Evolutionary conservation across 2,888 invertebrate species (phyloP).

Genomic region (Cenopis cana): DNA sequence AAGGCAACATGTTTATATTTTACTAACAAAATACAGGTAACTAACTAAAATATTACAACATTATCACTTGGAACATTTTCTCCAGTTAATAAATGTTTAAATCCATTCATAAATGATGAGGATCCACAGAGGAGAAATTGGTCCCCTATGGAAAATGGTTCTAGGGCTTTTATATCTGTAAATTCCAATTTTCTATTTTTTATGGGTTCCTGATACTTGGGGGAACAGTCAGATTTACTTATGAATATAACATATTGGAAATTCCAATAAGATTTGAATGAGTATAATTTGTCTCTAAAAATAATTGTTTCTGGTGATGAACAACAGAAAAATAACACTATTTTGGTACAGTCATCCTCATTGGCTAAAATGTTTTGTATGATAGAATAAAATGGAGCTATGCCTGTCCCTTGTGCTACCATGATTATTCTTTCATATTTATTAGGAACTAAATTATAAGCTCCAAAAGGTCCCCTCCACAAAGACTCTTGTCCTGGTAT

Average conservation of each 20-base stretch:
- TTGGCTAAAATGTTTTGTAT: constrained; percentile 86
- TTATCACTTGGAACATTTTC: constrained; percentile 59
- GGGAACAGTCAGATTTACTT: constrained; percentile 50
- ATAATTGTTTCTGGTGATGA: constrained; percentile 83
- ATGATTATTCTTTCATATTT: constrained; percentile 71
- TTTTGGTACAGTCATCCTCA: constrained; percentile 87
- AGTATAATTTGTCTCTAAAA: constrained; percentile 86
- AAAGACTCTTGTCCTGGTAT: constrained; percentile 79
- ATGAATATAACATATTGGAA: constrained; percentile 88
- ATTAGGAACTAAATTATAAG: constrained; percentile 77
- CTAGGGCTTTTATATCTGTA: constrained; percentile 64
- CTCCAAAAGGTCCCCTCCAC: constrained; percentile 91
- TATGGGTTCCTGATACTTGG: constrained; percentile 84
- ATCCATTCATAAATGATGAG: constrained; percentile 80
- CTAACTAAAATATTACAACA: constrained; percentile 68
- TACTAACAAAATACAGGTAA: background rate
- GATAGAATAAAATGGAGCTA: constrained; percentile 88
- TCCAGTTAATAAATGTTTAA: constrained; percentile 62
- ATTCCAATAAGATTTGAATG: constrained; percentile 89
- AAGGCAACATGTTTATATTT: background rate
- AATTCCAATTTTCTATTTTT: constrained; percentile 63
- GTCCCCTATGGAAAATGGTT: constrained; percentile 60
- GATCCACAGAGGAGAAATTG: constrained; percentile 87
- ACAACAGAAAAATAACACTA: constrained; percentile 87
- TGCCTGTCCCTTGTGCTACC: constrained; percentile 90